Evolutionary conservation across 64 coral and sea anemone species (phyloP).

Genomic region (Platygyra sinensis): DNA sequence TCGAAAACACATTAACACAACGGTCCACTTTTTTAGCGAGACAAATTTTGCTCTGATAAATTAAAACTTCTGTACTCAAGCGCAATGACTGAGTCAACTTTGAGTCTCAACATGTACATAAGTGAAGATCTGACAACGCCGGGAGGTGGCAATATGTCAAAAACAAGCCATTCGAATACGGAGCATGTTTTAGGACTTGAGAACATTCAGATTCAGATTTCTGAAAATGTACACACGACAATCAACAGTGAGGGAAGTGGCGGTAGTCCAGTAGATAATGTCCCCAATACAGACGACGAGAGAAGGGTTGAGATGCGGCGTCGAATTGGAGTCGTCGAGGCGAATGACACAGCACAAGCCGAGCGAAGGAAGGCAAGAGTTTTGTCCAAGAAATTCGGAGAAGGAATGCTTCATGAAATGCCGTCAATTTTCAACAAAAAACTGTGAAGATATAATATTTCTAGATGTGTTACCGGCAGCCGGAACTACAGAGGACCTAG

Average conservation of each 20-base stretch:
- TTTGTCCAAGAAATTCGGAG: neutral
- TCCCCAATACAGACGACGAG: neutral
- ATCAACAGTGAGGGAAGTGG: neutral
- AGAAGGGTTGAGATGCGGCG: neutral
- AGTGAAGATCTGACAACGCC: neutral
- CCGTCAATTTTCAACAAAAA: neutral
- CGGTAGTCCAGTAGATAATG: too few relatives aligned
- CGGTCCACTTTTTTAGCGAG: too few relatives aligned
- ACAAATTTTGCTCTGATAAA: neutral
- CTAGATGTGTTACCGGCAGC: neutral
- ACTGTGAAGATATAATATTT: neutral
- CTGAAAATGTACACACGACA: neutral
- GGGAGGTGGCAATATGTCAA: neutral
- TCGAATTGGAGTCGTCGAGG: neutral
- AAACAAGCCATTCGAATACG: too few relatives aligned
- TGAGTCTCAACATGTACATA: neutral
- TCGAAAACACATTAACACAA: too few relatives aligned
- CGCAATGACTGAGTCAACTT: neutral
- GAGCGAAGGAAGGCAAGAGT: neutral
- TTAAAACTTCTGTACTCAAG: too few relatives aligned
- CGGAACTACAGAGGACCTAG: neutral
- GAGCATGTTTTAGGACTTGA: neutral
- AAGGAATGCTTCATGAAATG: neutral
- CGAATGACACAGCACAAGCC: neutral
- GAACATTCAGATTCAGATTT: neutral